Percentiles rank a stretch among this genome's conserved stretches.
Evolutionary conservation across 2,113 vertebrate genomes (phyloP).

Genomic region (Mixornis gularis): DNA sequence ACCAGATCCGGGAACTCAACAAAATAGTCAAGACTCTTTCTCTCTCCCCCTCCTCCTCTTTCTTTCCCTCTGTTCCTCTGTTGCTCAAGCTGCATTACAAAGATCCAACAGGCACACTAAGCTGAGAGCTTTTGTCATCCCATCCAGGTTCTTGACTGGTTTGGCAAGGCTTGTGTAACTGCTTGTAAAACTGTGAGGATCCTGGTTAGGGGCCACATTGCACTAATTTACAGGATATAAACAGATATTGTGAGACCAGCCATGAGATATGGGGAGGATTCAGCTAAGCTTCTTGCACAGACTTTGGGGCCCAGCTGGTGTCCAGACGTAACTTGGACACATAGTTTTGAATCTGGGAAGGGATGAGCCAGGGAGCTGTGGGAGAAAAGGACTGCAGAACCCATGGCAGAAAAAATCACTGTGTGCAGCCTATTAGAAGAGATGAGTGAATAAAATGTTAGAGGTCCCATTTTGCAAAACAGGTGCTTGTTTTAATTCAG

Average conservation of each 20-base stretch:
- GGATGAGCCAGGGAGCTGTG: not conserved
- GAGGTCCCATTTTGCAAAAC: not conserved
- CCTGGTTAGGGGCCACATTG: slow-evolving; percentile 6
- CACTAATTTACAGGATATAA: slow-evolving; percentile 43
- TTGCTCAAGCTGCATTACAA: not conserved
- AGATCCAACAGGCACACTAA: not conserved
- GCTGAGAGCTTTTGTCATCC: not conserved
- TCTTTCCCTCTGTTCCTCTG: not conserved
- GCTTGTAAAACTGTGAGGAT: slow-evolving; percentile 37
- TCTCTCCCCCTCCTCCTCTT: not conserved
- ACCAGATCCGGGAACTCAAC: slow-evolving; percentile 44
- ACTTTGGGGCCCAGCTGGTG: slow-evolving; percentile 38
- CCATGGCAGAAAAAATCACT: not conserved
- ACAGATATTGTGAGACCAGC: slow-evolving; percentile 26
- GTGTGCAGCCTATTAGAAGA: not conserved
- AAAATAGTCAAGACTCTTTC: slow-evolving; percentile 11
- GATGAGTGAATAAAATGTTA: not conserved
- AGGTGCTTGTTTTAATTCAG: not conserved
- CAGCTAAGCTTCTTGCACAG: slow-evolving; percentile 3
- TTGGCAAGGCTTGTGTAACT: not conserved
- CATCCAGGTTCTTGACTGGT: not conserved
- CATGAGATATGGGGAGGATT: slow-evolving; percentile 19
- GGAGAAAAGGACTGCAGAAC: not conserved
- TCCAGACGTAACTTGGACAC: not conserved
- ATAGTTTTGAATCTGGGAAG: slow-evolving; percentile 1